Percentiles rank a stretch among this genome's conserved stretches.
phyloP scores from a whole-genome alignment of 2,797 vertebrate genomes.

The Acanthurus lineatus region DNA sequence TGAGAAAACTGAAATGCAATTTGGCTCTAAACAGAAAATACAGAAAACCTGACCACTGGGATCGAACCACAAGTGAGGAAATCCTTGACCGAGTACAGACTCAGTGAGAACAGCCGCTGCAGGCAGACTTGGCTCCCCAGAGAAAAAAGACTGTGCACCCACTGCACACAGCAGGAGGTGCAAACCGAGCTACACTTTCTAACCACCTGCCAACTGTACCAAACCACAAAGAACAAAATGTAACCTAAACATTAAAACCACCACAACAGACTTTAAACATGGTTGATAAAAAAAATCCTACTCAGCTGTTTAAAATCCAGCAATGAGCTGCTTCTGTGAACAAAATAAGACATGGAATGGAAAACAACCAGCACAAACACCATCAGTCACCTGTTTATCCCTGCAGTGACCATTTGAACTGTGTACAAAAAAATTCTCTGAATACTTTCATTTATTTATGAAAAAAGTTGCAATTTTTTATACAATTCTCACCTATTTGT shows the following conservation, averaged over 20 bases:
- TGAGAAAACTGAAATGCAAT: too few species aligned
- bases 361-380: background rate
- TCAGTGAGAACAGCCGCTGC: background rate
- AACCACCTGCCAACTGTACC: background rate
- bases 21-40: too few species aligned
- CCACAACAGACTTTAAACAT: background rate
- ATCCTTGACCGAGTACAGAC: too few species aligned
- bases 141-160: background rate
- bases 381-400: background rate
- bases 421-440: too few species aligned
- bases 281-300: background rate
- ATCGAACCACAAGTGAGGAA: too few species aligned
- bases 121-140: background rate
- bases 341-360: too few species aligned
- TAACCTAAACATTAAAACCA: background rate
- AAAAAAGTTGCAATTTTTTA: too few species aligned
- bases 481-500: too few species aligned
- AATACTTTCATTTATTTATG: too few species aligned
- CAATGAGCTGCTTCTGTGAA: too few species aligned
- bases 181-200: background rate
- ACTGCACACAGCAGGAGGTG: background rate
- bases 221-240: background rate
- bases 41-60: too few species aligned
- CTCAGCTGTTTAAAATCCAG: too few species aligned
- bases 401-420: background rate